Conservation (phyloP, 2,888 invertebrate genomes). For the Isoperla grammatica region DNA sequence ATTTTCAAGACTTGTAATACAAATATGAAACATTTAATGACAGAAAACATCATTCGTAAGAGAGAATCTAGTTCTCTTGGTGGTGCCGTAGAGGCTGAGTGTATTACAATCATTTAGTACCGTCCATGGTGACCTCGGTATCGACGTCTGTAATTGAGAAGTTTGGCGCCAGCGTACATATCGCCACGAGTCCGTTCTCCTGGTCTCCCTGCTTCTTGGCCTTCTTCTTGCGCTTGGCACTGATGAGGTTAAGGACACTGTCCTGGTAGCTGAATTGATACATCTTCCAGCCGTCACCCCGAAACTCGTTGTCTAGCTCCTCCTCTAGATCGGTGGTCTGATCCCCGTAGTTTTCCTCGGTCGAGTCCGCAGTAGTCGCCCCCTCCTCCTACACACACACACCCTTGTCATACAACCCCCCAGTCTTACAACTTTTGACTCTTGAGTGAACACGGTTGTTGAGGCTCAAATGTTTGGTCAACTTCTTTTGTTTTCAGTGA, state of each 20-base stretch:
- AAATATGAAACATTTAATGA: no score
- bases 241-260: constrained; percentile 25
- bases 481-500: no score
- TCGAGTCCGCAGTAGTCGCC: no score
- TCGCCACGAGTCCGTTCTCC: constrained; percentile 26
- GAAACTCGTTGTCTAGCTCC: constrained; percentile 35
- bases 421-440: no score
- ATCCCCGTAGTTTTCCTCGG: no score
- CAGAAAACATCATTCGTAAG: not conserved
- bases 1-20: not conserved
- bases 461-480: no score
- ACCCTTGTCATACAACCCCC: no score
- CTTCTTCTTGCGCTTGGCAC: not conserved
- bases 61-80: not conserved
- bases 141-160: constrained; percentile 50
- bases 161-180: constrained; percentile 48
- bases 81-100: no score
- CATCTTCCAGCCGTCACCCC: constrained; percentile 45
- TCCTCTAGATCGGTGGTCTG: no score
- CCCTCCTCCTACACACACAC: no score
- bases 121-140: constrained; percentile 40
- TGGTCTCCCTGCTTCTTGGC: not conserved
- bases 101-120: no score
- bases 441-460: no score
- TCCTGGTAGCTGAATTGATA: constrained; percentile 46